phyloP scores from a whole-genome alignment of 2,113 vertebrate species.

The Copsychus sechellarum region DNA sequence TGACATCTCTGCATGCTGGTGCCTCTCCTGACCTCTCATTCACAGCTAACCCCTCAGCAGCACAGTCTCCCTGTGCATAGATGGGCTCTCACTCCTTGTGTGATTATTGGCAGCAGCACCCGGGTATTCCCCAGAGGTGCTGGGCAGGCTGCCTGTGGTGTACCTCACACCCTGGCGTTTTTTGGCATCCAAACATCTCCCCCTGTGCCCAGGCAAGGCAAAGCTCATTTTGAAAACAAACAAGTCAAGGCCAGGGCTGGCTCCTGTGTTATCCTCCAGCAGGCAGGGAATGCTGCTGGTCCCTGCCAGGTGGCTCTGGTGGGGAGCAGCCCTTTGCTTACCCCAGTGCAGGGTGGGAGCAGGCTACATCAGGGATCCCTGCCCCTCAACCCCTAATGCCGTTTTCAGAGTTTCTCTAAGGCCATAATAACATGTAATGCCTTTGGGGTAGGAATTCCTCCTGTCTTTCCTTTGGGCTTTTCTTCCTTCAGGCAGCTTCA shows the following conservation, averaged over 20 bases:
- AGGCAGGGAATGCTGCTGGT: background rate
- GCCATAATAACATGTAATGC: background rate
- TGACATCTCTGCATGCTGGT: background rate
- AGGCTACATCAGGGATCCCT: fast-evolving
- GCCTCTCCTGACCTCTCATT: background rate
- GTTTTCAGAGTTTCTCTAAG: background rate
- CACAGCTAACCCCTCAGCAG: fast-evolving
- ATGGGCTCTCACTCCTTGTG: fast-evolving
- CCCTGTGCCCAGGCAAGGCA: fast-evolving
- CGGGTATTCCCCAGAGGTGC: background rate
- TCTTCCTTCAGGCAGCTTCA: background rate
- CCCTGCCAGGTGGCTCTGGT: fast-evolving
- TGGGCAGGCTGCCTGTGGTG: background rate
- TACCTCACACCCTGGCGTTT: background rate
- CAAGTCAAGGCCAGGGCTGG: background rate
- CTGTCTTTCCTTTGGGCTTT: background rate
- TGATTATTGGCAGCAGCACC: background rate
- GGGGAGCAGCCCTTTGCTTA: background rate
- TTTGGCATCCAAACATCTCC: background rate
- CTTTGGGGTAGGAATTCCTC: background rate
- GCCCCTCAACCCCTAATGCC: background rate
- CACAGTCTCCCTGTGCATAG: background rate
- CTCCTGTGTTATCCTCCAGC: fast-evolving
- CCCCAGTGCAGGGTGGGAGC: fast-evolving
- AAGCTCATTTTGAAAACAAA: background rate